These are phyloP conservation scores for Diaperis boleti DNA, from an alignment of 2,888 invertebrate species.

Conservation along the genomic window DNA sequence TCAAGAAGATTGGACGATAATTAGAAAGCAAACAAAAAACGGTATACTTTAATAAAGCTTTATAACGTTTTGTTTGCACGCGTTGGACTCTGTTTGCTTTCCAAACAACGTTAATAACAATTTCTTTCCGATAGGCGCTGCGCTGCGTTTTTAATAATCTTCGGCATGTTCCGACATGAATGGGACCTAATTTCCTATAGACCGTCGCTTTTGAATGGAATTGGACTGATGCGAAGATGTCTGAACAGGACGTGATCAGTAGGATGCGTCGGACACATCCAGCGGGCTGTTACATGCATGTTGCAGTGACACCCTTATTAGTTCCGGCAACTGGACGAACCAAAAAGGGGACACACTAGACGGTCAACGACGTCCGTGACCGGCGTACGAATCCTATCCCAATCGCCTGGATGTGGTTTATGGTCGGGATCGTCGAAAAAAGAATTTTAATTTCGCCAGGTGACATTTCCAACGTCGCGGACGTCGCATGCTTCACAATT, in stretches of 20 bases:
- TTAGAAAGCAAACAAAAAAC: too few relatives aligned
- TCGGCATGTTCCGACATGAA: constrained; percentile 22
- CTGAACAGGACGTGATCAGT: constrained; percentile 24
- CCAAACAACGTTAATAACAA: too few relatives aligned
- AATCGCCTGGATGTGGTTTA: constrained; percentile 20
- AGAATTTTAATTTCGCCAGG: constrained; percentile 13
- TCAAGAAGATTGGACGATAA: too few relatives aligned
- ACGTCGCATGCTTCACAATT: constrained; percentile 20
- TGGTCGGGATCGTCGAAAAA: constrained; percentile 16
- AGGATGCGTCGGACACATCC: constrained; percentile 28
- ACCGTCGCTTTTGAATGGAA: constrained; percentile 25
- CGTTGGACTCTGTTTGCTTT: too few relatives aligned
- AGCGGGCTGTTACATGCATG: constrained; percentile 33
- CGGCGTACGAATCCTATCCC: constrained; percentile 12
- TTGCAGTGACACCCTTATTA: constrained; percentile 21
- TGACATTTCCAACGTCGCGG: neutral
- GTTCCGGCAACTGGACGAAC: too few relatives aligned
- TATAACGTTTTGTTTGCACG: too few relatives aligned
- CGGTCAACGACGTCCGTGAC: constrained; percentile 28
- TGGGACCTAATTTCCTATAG: constrained; percentile 31
- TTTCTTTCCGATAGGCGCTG: too few relatives aligned
- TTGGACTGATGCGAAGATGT: constrained; percentile 25
- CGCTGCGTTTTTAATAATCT: too few relatives aligned
- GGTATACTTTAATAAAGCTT: too few relatives aligned
- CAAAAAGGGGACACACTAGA: too few relatives aligned